Conservation (phyloP, 1,140 invertebrate species). For the Drosophila pruinosa region DNA sequence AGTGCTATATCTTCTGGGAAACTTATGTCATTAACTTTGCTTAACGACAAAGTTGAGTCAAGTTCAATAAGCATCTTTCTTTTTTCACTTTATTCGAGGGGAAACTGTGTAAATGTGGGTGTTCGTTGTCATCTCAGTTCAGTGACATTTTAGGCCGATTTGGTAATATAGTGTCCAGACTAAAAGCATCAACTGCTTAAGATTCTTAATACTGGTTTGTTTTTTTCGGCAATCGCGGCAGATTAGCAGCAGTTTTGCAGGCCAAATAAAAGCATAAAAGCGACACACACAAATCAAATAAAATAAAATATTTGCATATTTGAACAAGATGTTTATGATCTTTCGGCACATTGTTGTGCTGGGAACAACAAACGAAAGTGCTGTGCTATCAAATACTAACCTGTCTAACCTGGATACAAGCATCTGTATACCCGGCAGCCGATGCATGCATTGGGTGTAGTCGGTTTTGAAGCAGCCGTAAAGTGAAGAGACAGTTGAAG, state of each 20-base stretch:
- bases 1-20: constrained; percentile 28
- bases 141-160: constrained; percentile 26
- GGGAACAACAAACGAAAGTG: constrained; percentile 54
- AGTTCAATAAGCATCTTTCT: background rate
- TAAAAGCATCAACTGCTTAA: constrained; percentile 4
- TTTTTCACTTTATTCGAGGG: background rate
- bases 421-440: background rate
- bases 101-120: constrained; percentile 29
- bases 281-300: constrained; percentile 43
- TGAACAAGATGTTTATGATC: constrained; percentile 47
- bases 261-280: constrained; percentile 22
- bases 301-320: constrained; percentile 55
- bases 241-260: constrained; percentile 29
- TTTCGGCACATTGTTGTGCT: constrained; percentile 49
- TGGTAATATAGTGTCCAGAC: background rate
- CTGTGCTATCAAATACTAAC: constrained; percentile 46
- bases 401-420: constrained; percentile 36
- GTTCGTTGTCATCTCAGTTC: constrained; percentile 22
- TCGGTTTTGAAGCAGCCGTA: too few relatives aligned
- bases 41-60: constrained; percentile 16
- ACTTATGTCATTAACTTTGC: constrained; percentile 14
- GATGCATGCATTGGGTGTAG: background rate
- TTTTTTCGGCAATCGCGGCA: background rate
- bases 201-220: constrained; percentile 36
- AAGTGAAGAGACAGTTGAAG: too few relatives aligned